Base-by-base conservation (phyloP, 2,113 vertebrate species). In the Hypocryptadius cinnamomeus region DNA sequence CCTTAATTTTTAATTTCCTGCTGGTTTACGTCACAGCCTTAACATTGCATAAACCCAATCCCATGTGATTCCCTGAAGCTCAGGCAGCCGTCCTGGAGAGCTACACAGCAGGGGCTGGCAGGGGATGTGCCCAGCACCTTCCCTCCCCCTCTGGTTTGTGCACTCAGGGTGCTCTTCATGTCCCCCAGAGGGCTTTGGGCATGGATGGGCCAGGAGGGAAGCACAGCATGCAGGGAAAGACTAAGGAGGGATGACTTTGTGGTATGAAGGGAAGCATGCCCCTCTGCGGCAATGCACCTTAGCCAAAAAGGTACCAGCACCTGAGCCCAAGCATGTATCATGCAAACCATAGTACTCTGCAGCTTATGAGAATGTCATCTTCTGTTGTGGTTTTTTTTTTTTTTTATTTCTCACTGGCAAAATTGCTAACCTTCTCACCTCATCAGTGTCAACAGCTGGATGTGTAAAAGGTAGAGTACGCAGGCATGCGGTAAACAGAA, bases 401-500 rank as follows among this genome's bases (percentile, higher is more conserved):
- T 45, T 35, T 44, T 40, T 48, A 47, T 54, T 66, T 91, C 50
- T 90, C 33, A 54, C 44, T 92, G 87, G 40, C 28, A 80, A 87
- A 91, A 71, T 92, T 93, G 48, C 44, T 94, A 87, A 68, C 72
- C 79, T 90, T 96, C 78, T 95, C 63, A 76, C 61, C 73, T 88
- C 72, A 66, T 86, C 72, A 85, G 19, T 64, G 60, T 88, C 85
- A 88, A 35, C 77, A 94, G 79, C 84, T 91, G 79, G 85, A 64
- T 83, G 33, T 92, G 70, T 65, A 72, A 92, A 92, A 93, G 82
- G 78, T 78, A 80, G 93, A 85, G 85, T 77, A 74, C 0, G 2
- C 85, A 83, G 89, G 53, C 48, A 74, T 74, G 69, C 0, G 0
- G 53, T 80, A 64, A 89, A 81, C 39, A 72, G 54, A 79, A 87